Base-by-base conservation (phyloP, 2,113 vertebrate species). In the Deroptyus accipitrinus region DNA sequence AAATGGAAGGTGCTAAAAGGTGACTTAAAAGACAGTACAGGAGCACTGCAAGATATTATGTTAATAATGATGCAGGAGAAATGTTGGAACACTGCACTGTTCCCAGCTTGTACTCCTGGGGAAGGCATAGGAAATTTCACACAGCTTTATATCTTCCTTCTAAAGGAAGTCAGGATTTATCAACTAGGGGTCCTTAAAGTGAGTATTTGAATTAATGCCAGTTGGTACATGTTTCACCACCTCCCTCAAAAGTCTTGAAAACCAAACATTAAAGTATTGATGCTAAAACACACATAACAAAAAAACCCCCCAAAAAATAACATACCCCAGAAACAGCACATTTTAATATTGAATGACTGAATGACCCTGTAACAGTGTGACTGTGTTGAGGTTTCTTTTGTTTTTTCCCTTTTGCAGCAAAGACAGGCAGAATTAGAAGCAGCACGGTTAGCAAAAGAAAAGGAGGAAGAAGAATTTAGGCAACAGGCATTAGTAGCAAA, bases 401-500 rank as follows among this genome's bases (percentile, higher is more conserved):
- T 57, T 92, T 75, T 85, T 96, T 13, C 9, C 37, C 67, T 74
- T 92, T 92, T 63, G 86, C 97, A 99, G 99, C 99, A 98, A 96
- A 98, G 98, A 67, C 99, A 99, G 98, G 99, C 98, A 28, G 99
- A 99, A 97, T 96, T 99, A 93, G 99, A 99, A 92, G 98, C 98
- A 11, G 99, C 98, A 72, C 98, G 99, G 31, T 93, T 99, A 97
- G 98, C 97, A 22, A 99, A 98, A 92, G 99, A 99, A 96, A 99
- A 99, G 84, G 99, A 99, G 88, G 99, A 99, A 2, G 99, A 99
- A 92, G 98, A 98, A 98, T 98, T 99, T 48, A 98, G 98, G 91
- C 99, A 99, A 95, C 98, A 97, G 16, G 99, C 99, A 7, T 97
- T 98, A 94, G 97, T 98, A 96, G 98, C 98, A 67, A 99, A 99